A percentile compares a stretch with the other conserved stretches of the same genome.
These are phyloP conservation scores for Pecten maximus DNA, from an alignment of 2,888 invertebrate species.

Conservation along the genomic window DNA sequence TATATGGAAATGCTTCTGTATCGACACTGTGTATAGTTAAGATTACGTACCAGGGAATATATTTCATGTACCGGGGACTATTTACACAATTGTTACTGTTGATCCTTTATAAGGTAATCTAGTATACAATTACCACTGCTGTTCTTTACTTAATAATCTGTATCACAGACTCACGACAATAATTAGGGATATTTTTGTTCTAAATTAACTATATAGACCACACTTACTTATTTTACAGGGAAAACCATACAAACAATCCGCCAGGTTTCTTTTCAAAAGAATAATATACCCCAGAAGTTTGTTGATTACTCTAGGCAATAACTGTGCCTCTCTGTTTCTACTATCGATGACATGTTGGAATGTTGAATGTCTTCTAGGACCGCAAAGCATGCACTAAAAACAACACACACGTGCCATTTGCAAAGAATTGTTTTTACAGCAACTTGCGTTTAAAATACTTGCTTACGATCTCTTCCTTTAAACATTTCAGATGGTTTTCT, in stretches of 20 bases:
- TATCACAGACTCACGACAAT: too few relatives aligned
- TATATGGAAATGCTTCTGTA: too few relatives aligned
- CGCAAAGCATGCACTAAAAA: not conserved
- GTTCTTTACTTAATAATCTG: too few relatives aligned
- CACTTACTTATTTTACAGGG: not conserved
- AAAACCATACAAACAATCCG: not conserved
- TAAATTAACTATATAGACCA: not conserved
- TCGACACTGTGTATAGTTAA: too few relatives aligned
- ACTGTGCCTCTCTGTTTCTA: not conserved
- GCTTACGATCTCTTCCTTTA: not conserved
- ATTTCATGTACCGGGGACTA: too few relatives aligned
- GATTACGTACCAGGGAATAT: too few relatives aligned
- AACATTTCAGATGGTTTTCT: not conserved
- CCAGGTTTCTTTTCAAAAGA: not conserved
- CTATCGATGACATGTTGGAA: slow-evolving; percentile 30
- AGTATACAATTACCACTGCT: too few relatives aligned
- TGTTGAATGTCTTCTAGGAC: slow-evolving; percentile 13
- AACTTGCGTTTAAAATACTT: not conserved
- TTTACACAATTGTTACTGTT: too few relatives aligned
- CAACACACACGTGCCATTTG: not conserved
- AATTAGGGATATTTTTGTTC: too few relatives aligned
- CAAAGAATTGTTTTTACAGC: not conserved
- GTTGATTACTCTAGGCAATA: not conserved
- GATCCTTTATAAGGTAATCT: too few relatives aligned
- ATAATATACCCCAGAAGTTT: not conserved